phyloP scores from a whole-genome alignment of 37 sponge, comb jelly and placozoan genomes.

The Aphrocallistes beatrix region DNA sequence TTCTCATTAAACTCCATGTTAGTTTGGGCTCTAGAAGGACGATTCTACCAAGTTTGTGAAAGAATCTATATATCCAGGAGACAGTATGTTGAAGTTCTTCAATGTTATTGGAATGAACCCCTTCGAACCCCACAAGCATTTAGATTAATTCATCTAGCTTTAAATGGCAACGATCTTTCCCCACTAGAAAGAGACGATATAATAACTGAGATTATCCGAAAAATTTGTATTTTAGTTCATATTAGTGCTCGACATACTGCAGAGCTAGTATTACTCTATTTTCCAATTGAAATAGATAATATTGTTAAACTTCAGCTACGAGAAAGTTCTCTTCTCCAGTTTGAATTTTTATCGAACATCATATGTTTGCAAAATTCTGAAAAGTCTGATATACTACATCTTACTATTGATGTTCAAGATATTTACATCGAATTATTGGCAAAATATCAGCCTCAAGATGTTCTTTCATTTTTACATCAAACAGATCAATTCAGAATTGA shows the following conservation, averaged over 20 bases:
- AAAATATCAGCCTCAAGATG: not conserved
- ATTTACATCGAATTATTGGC: not conserved
- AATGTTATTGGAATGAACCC: not conserved
- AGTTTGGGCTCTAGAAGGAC: not conserved
- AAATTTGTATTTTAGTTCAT: not conserved
- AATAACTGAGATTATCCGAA: not conserved
- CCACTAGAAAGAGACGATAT: not conserved
- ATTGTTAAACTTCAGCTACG: not conserved
- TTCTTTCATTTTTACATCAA: not conserved
- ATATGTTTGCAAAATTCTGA: not conserved
- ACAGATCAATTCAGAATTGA: not conserved
- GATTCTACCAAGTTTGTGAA: conserved; percentile 9
- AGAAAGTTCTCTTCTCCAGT: not conserved
- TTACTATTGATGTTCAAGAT: not conserved
- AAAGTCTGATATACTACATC: not conserved
- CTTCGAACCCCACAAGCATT: not conserved
- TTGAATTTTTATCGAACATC: not conserved
- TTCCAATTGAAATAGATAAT: not conserved
- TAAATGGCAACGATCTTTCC: not conserved
- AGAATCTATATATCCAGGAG: not conserved
- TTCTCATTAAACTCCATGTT: not conserved
- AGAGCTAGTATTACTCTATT: not conserved
- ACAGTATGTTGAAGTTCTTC: not conserved
- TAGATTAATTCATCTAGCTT: not conserved
- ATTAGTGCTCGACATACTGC: not conserved